Evolutionary conservation across 1,140 invertebrate genomes (phyloP).

Genomic region (Armadillidium nasatum): DNA sequence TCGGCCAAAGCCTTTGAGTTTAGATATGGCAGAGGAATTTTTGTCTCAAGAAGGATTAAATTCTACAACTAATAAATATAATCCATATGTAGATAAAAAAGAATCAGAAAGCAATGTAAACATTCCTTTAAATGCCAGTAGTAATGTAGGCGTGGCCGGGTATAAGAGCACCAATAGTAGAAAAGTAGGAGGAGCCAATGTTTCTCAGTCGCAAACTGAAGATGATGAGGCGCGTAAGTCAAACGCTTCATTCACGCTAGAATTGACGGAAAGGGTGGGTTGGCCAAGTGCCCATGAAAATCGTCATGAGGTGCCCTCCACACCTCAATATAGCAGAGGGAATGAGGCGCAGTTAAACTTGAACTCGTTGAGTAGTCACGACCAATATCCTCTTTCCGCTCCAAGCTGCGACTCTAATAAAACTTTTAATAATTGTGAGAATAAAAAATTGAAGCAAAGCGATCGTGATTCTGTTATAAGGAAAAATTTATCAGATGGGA

Average conservation of each 20-base stretch:
- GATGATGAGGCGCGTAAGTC: neutral
- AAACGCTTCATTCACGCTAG: neutral
- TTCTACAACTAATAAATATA: conserved; percentile 3
- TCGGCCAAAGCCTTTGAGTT: conserved; percentile 33
- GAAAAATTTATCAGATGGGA: neutral
- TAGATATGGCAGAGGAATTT: conserved; percentile 35
- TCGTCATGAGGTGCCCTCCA: neutral
- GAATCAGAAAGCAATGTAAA: conserved; percentile 20
- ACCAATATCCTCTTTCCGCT: neutral
- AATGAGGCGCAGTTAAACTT: neutral
- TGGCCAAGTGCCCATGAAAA: neutral
- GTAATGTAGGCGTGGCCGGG: neutral
- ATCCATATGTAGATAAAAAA: neutral
- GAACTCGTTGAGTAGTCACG: neutral
- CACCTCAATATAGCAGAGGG: neutral
- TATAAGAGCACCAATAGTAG: neutral
- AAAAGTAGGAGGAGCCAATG: neutral
- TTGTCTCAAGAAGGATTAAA: conserved; percentile 34
- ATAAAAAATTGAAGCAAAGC: neutral
- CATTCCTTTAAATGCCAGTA: conserved; percentile 4
- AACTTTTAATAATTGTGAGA: neutral
- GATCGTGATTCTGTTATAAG: too few relatives aligned
- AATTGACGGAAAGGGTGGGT: neutral
- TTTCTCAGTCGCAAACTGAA: neutral
- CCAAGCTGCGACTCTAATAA: neutral